phyloP scores from a whole-genome alignment of 2,888 invertebrate genomes.

The Orgyia antiqua region DNA sequence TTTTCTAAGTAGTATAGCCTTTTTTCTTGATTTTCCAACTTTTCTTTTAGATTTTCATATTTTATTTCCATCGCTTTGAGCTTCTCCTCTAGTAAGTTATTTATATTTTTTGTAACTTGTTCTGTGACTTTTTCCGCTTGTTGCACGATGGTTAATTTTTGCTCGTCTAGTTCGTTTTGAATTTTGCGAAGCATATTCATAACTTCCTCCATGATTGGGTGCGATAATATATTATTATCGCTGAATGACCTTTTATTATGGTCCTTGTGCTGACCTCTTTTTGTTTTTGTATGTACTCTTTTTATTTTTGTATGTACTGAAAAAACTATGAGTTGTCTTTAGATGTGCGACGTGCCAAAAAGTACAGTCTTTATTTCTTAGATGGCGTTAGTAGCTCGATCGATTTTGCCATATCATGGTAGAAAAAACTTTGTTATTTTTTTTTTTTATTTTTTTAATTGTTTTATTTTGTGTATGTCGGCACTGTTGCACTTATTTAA shows the following conservation, averaged over 20 bases:
- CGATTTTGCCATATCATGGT: too few species aligned
- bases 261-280: not conserved
- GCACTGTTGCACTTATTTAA: too few species aligned
- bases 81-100: not conserved
- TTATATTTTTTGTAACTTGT: not conserved
- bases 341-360: too few species aligned
- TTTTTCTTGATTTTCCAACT: not conserved
- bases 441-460: too few species aligned
- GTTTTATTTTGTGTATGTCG: too few species aligned
- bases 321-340: slow-evolving; percentile 1
- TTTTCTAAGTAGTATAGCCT: not conserved
- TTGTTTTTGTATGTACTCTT: too few species aligned
- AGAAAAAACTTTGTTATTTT: too few species aligned
- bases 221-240: too few species aligned
- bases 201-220: slow-evolving; percentile 3
- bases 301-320: not conserved
- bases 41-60: not conserved
- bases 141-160: not conserved
- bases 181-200: slow-evolving; percentile 3
- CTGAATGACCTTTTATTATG: not conserved
- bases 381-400: too few species aligned
- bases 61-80: not conserved
- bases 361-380: too few species aligned
- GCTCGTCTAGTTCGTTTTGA: slow-evolving; percentile 3
- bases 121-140: not conserved